These are phyloP conservation scores for Limanda limanda DNA, from an alignment of 2,113 vertebrate genomes.

Conservation along the genomic window DNA sequence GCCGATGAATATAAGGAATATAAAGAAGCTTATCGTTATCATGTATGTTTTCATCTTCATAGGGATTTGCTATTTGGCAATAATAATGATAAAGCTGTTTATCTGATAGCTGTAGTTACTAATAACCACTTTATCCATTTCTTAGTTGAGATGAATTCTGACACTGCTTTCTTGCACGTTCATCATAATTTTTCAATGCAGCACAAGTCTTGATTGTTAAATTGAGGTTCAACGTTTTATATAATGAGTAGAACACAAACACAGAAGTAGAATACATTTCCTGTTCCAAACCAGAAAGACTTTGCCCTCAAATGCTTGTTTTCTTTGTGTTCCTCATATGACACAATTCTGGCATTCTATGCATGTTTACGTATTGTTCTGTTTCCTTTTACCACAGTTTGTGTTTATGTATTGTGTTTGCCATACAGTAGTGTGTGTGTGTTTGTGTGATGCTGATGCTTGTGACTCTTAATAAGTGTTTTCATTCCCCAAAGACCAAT, in stretches of 20 bases:
- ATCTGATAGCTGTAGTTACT: too few species aligned
- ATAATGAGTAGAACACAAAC: background rate
- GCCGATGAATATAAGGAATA: too few species aligned
- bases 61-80: too few species aligned
- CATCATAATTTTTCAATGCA: too few species aligned
- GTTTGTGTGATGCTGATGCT: slow-evolving; percentile 2
- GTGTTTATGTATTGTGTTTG: slow-evolving; percentile 21
- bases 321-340: slow-evolving; percentile 33
- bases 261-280: slow-evolving; percentile 33
- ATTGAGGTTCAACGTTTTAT: background rate
- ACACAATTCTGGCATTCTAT: slow-evolving; percentile 7
- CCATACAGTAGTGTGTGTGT: background rate
- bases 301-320: slow-evolving; percentile 44
- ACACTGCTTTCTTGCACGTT: too few species aligned
- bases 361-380: slow-evolving; percentile 12
- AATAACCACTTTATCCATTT: too few species aligned
- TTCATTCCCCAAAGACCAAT: slow-evolving; percentile 54
- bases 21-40: too few species aligned
- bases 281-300: slow-evolving; percentile 14
- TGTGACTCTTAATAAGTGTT: slow-evolving; percentile 43
- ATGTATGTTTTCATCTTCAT: too few species aligned
- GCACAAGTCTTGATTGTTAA: too few species aligned
- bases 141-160: too few species aligned
- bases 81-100: too few species aligned
- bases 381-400: slow-evolving; percentile 12